These are phyloP conservation scores for Gymnocheta viridis DNA, from an alignment of 2,888 invertebrate species.

Conservation along the genomic window DNA sequence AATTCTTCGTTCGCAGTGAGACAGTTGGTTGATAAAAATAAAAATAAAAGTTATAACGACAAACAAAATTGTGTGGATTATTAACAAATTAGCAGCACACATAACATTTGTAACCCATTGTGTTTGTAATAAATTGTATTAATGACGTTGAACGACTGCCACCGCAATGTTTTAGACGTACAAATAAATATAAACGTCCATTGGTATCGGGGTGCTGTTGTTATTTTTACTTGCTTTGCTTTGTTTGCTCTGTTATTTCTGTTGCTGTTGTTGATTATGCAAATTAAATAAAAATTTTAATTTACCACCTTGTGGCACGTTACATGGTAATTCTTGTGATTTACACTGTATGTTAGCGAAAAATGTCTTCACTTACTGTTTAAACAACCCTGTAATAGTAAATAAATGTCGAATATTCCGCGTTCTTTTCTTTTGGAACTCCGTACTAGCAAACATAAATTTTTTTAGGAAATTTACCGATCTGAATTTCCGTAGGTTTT, in stretches of 20 bases:
- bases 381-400: not conserved
- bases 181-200: not conserved
- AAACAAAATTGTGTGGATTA: constrained; percentile 72
- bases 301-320: constrained; percentile 70
- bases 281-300: constrained; percentile 57
- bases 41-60: constrained; percentile 25
- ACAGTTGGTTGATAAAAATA: not conserved
- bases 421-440: too few species aligned
- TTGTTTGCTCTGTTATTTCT: constrained; percentile 6
- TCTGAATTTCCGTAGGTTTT: too few species aligned
- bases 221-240: constrained; percentile 20
- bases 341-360: constrained; percentile 44
- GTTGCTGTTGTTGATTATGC: constrained; percentile 55
- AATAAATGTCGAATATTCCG: not conserved
- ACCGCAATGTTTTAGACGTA: not conserved
- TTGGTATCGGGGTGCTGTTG: constrained; percentile 14
- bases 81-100: constrained; percentile 77
- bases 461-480: too few species aligned
- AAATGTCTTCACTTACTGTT: constrained; percentile 48
- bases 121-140: constrained; percentile 63
- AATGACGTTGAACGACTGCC: constrained; percentile 22
- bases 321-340: constrained; percentile 64
- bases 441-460: too few species aligned
- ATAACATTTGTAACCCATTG: constrained; percentile 71
- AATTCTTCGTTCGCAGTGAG: constrained; percentile 37